Conservation (phyloP, 2,797 vertebrate species). For the Rhodeus uyekii region DNA sequence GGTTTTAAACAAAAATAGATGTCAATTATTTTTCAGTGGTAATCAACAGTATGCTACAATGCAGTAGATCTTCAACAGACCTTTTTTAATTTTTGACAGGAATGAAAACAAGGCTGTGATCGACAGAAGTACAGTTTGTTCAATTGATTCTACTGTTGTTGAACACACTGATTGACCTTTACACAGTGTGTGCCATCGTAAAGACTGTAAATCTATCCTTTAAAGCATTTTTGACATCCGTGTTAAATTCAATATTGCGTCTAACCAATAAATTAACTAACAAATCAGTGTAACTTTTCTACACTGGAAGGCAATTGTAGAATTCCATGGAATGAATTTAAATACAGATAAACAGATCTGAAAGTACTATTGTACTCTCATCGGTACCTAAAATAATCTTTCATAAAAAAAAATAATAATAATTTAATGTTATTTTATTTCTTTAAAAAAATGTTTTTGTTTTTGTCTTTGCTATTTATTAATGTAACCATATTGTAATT, state of each 20-base stretch:
- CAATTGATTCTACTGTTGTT: too few species aligned
- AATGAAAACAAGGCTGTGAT: too few species aligned
- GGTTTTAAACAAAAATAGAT: not conserved
- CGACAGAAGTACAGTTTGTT: too few species aligned
- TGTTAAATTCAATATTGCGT: not conserved
- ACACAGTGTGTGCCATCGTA: not conserved
- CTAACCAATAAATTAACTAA: too few species aligned
- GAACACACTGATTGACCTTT: not conserved
- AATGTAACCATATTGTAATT: too few species aligned
- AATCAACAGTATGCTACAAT: not conserved
- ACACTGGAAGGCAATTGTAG: not conserved
- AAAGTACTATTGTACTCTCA: not conserved
- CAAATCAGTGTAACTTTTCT: not conserved
- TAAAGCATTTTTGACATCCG: not conserved
- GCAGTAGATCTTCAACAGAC: not conserved
- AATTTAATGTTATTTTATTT: too few species aligned
- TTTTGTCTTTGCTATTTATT: too few species aligned
- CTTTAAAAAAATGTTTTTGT: too few species aligned
- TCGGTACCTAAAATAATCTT: too few species aligned
- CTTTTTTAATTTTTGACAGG: not conserved
- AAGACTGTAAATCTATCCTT: not conserved
- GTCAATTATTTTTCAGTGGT: too few species aligned
- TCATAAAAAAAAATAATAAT: too few species aligned
- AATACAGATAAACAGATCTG: not conserved
- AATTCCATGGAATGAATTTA: too few species aligned